Conservation (phyloP, 2,888 invertebrate species). For the Drosophila algonquin region DNA sequence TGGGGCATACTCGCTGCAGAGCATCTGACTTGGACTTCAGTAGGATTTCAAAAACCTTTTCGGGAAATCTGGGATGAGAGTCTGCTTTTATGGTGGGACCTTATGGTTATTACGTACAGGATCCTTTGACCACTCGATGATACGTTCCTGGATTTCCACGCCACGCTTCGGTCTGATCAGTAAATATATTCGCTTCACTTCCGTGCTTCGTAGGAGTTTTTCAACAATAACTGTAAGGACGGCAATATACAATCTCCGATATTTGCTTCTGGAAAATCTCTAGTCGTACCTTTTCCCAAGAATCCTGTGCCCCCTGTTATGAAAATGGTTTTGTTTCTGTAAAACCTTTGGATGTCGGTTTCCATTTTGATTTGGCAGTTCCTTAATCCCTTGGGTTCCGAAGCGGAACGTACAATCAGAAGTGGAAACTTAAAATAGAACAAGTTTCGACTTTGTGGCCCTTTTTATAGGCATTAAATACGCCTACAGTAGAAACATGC, state of each 20-base stretch:
- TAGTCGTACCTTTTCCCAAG: constrained; percentile 82
- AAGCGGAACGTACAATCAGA: background rate
- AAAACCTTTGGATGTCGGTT: constrained; percentile 85
- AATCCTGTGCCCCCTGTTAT: constrained; percentile 87
- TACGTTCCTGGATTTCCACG: constrained; percentile 87
- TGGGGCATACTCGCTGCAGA: constrained; percentile 75
- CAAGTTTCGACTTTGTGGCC: background rate
- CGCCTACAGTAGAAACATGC: background rate
- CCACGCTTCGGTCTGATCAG: constrained; percentile 86
- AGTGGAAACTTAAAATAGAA: background rate
- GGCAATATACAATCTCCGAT: background rate
- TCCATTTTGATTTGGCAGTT: constrained; percentile 13
- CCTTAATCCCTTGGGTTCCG: background rate
- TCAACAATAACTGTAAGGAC: constrained; percentile 84
- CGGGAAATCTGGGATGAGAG: too few relatives aligned
- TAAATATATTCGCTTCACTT: constrained; percentile 85
- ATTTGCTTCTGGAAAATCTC: too few relatives aligned
- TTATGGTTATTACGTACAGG: too few relatives aligned
- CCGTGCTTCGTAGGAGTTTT: constrained; percentile 86
- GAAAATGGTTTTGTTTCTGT: constrained; percentile 86
- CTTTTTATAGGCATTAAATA: background rate
- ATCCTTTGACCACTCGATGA: constrained; percentile 87
- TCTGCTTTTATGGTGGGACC: too few relatives aligned
- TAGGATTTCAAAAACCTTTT: constrained; percentile 11
- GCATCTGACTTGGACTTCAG: constrained; percentile 67